phyloP scores from a whole-genome alignment of 2,113 vertebrate species.

The Thunnus thynnus region DNA sequence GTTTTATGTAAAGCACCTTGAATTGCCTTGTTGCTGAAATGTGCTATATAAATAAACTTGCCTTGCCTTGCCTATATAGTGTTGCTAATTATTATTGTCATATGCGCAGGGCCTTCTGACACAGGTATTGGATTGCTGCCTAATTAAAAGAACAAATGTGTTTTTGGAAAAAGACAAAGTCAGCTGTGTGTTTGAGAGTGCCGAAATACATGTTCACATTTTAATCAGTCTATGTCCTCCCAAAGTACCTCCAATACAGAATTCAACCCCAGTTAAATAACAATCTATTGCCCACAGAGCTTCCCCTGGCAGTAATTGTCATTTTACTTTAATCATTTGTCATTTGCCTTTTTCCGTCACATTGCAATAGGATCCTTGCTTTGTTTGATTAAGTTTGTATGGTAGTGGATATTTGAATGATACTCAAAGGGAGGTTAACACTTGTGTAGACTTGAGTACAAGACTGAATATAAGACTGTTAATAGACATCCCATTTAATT shows the following conservation, averaged over 20 bases:
- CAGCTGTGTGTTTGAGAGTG: not conserved
- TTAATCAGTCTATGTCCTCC: constrained; percentile 12
- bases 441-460: not conserved
- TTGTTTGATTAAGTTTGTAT: not conserved
- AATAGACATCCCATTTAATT: constrained; percentile 2
- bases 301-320: constrained; percentile 47
- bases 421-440: not conserved
- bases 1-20: too few relatives aligned
- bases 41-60: too few relatives aligned
- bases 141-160: constrained; percentile 17
- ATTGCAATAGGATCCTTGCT: not conserved
- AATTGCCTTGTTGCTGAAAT: too few relatives aligned
- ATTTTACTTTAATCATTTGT: constrained; percentile 30
- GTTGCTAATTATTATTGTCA: too few relatives aligned
- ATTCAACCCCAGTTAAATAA: constrained; percentile 37
- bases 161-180: not conserved
- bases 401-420: constrained; percentile 3
- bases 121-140: not conserved
- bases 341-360: constrained; percentile 28
- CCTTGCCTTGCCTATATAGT: too few relatives aligned
- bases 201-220: not conserved
- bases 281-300: constrained; percentile 32
- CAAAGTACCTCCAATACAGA: constrained; percentile 1
- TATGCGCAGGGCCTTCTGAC: too few relatives aligned
- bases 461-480: not conserved